Conservation (phyloP, 2,888 invertebrate genomes). For the Drosophila atripex region DNA sequence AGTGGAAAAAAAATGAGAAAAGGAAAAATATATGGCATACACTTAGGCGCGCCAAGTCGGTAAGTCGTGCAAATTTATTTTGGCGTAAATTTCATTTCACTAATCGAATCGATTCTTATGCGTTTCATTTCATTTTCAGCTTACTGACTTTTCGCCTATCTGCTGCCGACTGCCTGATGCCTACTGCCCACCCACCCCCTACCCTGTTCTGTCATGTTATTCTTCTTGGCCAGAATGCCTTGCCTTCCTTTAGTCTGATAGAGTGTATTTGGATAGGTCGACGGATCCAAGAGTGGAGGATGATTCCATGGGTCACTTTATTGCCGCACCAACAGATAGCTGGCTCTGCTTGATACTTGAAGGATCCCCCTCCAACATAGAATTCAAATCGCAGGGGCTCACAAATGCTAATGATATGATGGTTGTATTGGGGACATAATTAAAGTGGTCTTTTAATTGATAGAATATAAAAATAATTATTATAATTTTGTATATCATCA, state of each 20-base stretch:
- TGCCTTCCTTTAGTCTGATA: conserved; percentile 1
- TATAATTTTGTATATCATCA: too few relatives aligned
- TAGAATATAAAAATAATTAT: too few relatives aligned
- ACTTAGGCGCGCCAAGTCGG: conserved; percentile 67
- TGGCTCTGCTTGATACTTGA: conserved; percentile 1
- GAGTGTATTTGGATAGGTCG: conserved; percentile 31
- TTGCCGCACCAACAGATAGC: conserved; percentile 15
- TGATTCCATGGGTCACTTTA: conserved; percentile 17
- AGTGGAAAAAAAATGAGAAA: conserved; percentile 20
- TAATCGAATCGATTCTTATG: conserved; percentile 79
- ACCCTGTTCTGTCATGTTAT: neutral
- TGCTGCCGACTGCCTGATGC: neutral
- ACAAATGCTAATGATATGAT: conserved; percentile 14
- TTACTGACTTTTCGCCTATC: conserved; percentile 57
- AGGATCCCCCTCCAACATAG: neutral
- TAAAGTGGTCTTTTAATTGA: too few relatives aligned
- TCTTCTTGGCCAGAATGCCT: neutral
- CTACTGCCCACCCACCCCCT: neutral
- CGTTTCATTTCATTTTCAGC: conserved; percentile 72
- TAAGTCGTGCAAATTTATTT: conserved; percentile 76
- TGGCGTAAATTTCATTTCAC: conserved; percentile 78
- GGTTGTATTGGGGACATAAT: too few relatives aligned
- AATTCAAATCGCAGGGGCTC: conserved; percentile 1
- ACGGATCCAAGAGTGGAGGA: conserved; percentile 13
- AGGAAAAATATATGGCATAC: conserved; percentile 52